phyloP scores from a whole-genome alignment of 1,140 invertebrate species.

The Lethocerus indicus region DNA sequence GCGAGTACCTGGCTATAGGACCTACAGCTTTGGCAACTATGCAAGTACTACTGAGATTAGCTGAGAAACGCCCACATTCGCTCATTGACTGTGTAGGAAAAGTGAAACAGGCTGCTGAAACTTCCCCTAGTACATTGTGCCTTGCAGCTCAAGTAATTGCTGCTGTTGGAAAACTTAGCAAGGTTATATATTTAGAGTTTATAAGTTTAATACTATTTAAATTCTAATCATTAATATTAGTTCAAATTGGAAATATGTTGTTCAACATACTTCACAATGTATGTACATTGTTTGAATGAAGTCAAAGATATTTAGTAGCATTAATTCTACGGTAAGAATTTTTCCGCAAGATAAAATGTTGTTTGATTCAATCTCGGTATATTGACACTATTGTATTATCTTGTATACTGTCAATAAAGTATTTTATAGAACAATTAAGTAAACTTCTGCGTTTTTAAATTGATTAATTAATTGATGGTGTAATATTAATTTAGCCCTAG shows the following conservation, averaged over 20 bases:
- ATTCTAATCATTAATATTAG: background rate
- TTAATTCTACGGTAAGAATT: no score
- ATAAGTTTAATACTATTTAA: background rate
- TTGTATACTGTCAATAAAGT: no score
- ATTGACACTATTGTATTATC: no score
- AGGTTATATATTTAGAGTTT: conserved; percentile 24
- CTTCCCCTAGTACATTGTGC: conserved; percentile 44
- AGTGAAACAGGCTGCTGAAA: conserved; percentile 44
- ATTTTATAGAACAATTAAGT: no score
- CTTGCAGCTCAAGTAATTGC: conserved; percentile 45
- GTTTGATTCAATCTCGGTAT: no score
- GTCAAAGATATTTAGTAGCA: no score
- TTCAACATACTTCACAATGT: no score
- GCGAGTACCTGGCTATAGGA: conserved; percentile 44
- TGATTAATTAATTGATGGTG: no score
- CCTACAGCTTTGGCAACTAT: conserved; percentile 40
- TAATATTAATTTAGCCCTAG: no score
- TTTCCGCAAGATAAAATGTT: no score
- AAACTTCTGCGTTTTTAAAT: no score
- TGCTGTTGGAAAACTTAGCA: conserved; percentile 39
- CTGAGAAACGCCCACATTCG: conserved; percentile 41
- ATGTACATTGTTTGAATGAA: no score
- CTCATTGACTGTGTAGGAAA: conserved; percentile 47
- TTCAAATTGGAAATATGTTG: background rate
- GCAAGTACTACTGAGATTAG: conserved; percentile 61